Evolutionary conservation across 2,113 vertebrate species (phyloP), one percentile per base, ranked within the genome.

Genomic region (Triplophysa rosa): DNA sequence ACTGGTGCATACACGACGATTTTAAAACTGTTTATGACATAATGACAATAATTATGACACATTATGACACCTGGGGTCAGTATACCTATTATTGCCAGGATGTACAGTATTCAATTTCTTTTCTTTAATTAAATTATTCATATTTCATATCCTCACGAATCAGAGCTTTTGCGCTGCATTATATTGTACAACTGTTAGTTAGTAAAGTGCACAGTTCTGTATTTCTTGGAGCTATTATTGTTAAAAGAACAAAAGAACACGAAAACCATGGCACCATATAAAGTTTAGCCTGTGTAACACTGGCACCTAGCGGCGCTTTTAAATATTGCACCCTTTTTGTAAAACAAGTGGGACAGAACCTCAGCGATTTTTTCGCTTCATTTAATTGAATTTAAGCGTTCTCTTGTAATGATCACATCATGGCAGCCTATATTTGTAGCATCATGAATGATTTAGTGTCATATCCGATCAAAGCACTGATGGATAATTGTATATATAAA

Each of bases 241-340:
- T 29, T 2, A 26, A 12, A 23, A 13, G 12, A 64, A 64, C 45
- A 19, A 65, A 13, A 52, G 40, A 79, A 2, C 2, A 47, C 11
- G 4, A 52, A 42, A 8, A 7, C 6, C 17, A 2, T 16, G 21
- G 17, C 1, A 45, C 29, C 6, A 37, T 17, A 17, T 67, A 33
- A n/a, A 62, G 17, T 3, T 19, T 59, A 63, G 9, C 26, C n/a
- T 65, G 49, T 80, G 74, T 77, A 74, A 69, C 69, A 85, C 67
- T 85, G 84, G 78, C 84, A 85, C 63, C 84, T 80, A 82, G 78
- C 14, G 80, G 70, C 72, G 68, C n/a, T 61, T 78, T 52, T 7
- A 19, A 74, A 61, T 61, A 82, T 63, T 80, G 67, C 82, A 79
- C 16, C 21, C 16, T 70, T n/a, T 4, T 13, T 14, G 1, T 4